These are phyloP conservation scores for Leptopilina syphax DNA, from an alignment of 2,888 invertebrate species.

Conservation along the genomic window DNA sequence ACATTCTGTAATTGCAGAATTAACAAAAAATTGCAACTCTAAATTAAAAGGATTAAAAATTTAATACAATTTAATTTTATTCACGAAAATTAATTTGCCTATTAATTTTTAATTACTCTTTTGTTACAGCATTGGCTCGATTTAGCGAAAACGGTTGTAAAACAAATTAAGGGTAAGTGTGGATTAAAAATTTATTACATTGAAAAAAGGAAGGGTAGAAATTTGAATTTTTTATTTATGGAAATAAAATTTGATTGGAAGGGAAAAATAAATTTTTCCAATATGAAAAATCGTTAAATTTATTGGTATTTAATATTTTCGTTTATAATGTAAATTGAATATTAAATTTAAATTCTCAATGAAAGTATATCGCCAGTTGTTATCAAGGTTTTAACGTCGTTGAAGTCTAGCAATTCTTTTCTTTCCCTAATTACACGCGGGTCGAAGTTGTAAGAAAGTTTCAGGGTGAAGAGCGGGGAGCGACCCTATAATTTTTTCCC, in stretches of 20 bases:
- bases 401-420: slow-evolving; percentile 39
- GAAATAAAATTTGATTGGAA: not conserved
- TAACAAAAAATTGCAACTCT: not conserved
- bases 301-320: not conserved
- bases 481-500: not conserved
- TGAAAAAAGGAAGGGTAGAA: not conserved
- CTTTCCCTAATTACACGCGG: slow-evolving; percentile 52
- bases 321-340: not conserved
- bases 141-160: slow-evolving; percentile 91
- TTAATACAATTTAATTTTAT: slow-evolving; percentile 5
- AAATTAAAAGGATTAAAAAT: not conserved
- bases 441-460: slow-evolving; percentile 66
- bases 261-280: not conserved
- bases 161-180: slow-evolving; percentile 91
- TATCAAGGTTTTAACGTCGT: slow-evolving; percentile 60
- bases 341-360: slow-evolving; percentile 1
- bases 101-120: slow-evolving; percentile 41
- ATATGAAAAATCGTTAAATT: not conserved
- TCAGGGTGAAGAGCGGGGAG: slow-evolving; percentile 51
- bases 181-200: no score
- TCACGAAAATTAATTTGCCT: not conserved
- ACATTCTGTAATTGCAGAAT: not conserved
- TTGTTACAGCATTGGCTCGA: slow-evolving; percentile 94
- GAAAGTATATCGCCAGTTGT: slow-evolving; percentile 50
- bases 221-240: not conserved